These are phyloP conservation scores for Tauraco hartlaubi DNA, from an alignment of 2,797 vertebrate genomes.

Conservation along the genomic window DNA sequence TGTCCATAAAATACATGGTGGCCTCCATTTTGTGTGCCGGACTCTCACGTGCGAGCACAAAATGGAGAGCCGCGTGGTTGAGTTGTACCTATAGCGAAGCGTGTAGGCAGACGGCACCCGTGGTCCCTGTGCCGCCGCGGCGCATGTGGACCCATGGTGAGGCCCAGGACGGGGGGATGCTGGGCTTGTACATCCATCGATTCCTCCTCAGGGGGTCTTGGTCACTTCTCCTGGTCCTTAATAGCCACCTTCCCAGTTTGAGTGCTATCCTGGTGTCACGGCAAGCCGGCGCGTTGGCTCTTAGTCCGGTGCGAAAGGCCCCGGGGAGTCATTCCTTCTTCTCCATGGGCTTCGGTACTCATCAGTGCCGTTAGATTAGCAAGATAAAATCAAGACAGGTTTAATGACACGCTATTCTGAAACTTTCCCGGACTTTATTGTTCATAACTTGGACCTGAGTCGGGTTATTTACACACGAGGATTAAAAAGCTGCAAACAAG, in stretches of 20 bases:
- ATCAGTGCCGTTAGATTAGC: not conserved
- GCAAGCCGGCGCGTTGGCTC: not conserved
- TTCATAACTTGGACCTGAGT: conserved; percentile 41
- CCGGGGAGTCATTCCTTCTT: not conserved
- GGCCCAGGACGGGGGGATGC: not conserved
- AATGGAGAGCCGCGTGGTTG: conserved; percentile 45
- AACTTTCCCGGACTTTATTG: conserved; percentile 59
- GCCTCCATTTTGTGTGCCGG: conserved; percentile 68
- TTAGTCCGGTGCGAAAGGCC: fast-evolving
- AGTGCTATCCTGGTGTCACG: fast-evolving
- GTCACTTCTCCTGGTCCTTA: not conserved
- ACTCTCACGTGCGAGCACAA: not conserved
- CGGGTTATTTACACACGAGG: conserved; percentile 46
- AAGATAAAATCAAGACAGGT: conserved; percentile 28
- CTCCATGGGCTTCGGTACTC: fast-evolving
- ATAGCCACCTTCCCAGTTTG: fast-evolving
- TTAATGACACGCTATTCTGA: conserved; percentile 18
- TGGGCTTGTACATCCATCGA: not conserved
- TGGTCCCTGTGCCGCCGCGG: fast-evolving
- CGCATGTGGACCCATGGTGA: fast-evolving
- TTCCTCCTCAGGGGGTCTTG: not conserved
- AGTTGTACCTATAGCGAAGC: not conserved
- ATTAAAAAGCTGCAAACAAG: conserved; percentile 64
- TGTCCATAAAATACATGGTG: not conserved
- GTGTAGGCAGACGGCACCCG: fast-evolving